phyloP scores from a whole-genome alignment of 2,113 vertebrate genomes.

The Oryzias woworae region DNA sequence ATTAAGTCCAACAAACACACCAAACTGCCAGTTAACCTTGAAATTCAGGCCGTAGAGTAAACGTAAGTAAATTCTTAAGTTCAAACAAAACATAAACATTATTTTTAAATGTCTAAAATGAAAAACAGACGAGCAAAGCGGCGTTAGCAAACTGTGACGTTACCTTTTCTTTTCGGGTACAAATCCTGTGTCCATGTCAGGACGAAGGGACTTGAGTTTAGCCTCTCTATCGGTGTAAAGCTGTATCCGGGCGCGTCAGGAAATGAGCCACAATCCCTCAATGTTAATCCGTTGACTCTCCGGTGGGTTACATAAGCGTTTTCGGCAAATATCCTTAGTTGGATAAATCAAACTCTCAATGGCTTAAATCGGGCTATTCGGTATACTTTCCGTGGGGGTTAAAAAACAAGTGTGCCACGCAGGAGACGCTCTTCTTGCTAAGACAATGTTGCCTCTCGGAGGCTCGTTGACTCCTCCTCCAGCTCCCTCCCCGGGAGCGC shows the following conservation, averaged over 20 bases:
- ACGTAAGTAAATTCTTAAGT: fast-evolving
- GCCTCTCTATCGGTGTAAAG: slow-evolving; percentile 50
- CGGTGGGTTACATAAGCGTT: slow-evolving; percentile 21
- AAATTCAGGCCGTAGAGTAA: slow-evolving; percentile 15
- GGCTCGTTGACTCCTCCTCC: slow-evolving; percentile 17
- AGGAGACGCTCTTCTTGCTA: slow-evolving; percentile 25
- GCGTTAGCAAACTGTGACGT: slow-evolving; percentile 11
- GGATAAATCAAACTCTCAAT: not conserved
- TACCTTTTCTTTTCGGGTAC: slow-evolving; percentile 83
- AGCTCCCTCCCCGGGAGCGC: slow-evolving; percentile 39
- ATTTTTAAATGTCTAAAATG: not conserved
- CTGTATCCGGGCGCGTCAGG: slow-evolving; percentile 48
- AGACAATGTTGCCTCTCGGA: slow-evolving; percentile 45
- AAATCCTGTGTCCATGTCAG: slow-evolving; percentile 78
- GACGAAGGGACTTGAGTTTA: slow-evolving; percentile 65
- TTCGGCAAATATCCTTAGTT: not conserved
- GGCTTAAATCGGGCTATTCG: not conserved
- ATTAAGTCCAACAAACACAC: slow-evolving; percentile 26
- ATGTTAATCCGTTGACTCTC: slow-evolving; percentile 12
- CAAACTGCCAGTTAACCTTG: slow-evolving; percentile 34
- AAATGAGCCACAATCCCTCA: slow-evolving; percentile 41
- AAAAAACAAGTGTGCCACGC: slow-evolving; percentile 57
- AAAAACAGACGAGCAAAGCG: not conserved
- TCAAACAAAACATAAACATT: not conserved
- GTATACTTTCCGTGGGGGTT: not conserved